These are phyloP conservation scores for Paratrypauchen microcephalus DNA, from an alignment of 2,797 vertebrate genomes.

Conservation along the genomic window DNA sequence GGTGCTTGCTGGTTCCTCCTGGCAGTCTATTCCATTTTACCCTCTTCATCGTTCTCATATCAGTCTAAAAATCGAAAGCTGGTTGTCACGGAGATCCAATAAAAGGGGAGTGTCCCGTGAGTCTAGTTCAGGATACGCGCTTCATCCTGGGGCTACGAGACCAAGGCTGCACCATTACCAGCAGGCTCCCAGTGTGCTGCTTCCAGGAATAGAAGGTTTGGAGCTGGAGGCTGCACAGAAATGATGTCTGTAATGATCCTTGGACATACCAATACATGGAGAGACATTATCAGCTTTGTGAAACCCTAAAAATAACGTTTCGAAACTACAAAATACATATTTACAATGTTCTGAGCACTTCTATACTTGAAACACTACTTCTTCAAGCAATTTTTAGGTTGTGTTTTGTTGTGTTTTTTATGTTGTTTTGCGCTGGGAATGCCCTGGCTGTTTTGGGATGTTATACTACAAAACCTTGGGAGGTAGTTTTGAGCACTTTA, in stretches of 20 bases:
- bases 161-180: conserved; percentile 1
- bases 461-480: too few relatives aligned
- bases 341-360: too few relatives aligned
- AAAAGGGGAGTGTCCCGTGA: conserved; percentile 30
- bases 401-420: too few relatives aligned
- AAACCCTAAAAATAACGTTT: not conserved
- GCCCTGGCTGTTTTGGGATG: too few relatives aligned
- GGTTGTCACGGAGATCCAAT: conserved; percentile 41
- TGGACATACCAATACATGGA: not conserved
- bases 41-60: conserved; percentile 53
- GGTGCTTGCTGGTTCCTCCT: conserved; percentile 39
- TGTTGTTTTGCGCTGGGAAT: too few relatives aligned
- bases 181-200: not conserved
- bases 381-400: too few relatives aligned
- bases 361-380: too few relatives aligned
- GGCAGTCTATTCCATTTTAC: conserved; percentile 52
- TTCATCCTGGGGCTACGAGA: conserved; percentile 23
- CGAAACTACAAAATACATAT: too few relatives aligned
- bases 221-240: not conserved
- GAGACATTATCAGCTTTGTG: not conserved
- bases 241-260: conserved; percentile 5
- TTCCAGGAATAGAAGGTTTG: conserved; percentile 9
- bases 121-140: not conserved
- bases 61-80: conserved; percentile 56
- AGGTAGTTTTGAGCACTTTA: too few relatives aligned